Percentiles rank a stretch among this genome's conserved stretches.
Conservation (phyloP, 2,888 invertebrate species). For the Eremobia ochroleuca region DNA sequence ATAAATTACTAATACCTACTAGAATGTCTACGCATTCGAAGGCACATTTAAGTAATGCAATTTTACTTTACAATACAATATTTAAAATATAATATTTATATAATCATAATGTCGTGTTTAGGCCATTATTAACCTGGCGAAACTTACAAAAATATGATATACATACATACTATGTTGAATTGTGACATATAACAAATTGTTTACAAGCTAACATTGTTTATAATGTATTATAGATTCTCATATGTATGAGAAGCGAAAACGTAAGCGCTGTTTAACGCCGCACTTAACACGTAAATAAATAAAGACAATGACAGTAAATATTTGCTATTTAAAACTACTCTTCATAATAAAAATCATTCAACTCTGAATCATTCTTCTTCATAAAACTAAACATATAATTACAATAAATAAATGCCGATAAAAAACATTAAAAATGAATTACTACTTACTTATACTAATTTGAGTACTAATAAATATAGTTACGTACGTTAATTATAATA, state of each 20-base stretch:
- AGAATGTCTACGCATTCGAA: background rate
- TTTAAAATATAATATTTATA: background rate
- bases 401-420: background rate
- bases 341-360: background rate
- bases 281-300: background rate
- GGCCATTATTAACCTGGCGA: background rate
- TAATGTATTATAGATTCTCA: constrained; percentile 8
- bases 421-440: background rate
- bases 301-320: background rate
- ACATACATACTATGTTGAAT: background rate
- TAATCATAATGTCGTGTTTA: background rate
- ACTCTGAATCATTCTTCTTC: background rate
- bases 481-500: background rate
- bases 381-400: background rate
- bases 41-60: constrained; percentile 7
- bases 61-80: background rate
- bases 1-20: background rate
- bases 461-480: constrained; percentile 11
- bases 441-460: background rate
- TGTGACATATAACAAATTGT: constrained; percentile 18
- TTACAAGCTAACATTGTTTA: constrained; percentile 4
- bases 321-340: background rate
- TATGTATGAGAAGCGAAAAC: constrained; percentile 3
- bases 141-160: background rate
- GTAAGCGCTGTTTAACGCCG: background rate